Evolutionary conservation across 1,140 invertebrate species (phyloP), one percentile per base, ranked within the genome.

Genomic region (Dinoponera quadriceps): DNA sequence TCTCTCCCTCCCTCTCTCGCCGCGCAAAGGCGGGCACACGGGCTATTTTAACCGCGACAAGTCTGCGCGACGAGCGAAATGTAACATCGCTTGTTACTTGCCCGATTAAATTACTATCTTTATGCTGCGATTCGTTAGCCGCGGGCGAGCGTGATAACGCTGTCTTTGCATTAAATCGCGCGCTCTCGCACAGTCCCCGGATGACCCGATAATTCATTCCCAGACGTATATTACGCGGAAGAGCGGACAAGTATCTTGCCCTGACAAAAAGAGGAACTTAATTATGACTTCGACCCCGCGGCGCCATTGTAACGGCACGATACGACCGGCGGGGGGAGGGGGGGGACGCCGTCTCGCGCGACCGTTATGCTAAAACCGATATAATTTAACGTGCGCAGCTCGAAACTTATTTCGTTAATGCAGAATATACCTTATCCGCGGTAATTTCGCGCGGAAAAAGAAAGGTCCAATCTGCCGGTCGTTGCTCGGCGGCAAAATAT

Each of bases 261-360:
- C 49, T 29, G 22, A 44, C 65, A 80, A 80, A 80, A 80, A 71
- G 75, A 80, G 63, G 44, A 80, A 80, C 65, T 69, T 80, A 69
- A 80, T 69, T 80, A 80, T 69, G 75, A 78, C 63, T 78, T 68
- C 3, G 38, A 22, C 63, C 75, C 63, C 22, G 63, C 51, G 75
- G 75, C 51, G 48, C 74, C 48, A 77, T 77, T 77, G 60, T 77
- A 44, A 44, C 74, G 29, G 29, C 49, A n/a, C 51, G 75, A 57
- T 44, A 69, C 29, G 38, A n/a, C n/a, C 33, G 7, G 33, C 7
- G 33, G 7, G 2, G 33, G 33, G 2, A 2, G 33, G 2, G 33
- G 2, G 33, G 33, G 20, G 7, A n/a, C n/a, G 18, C 11, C 38
- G 25, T 69, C 25, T 18, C n/a, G n/a, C 48, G 63, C 14, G 63